These are phyloP conservation scores for Dryobotodes eremita DNA, from an alignment of 2,888 invertebrate genomes.

Conservation along the genomic window DNA sequence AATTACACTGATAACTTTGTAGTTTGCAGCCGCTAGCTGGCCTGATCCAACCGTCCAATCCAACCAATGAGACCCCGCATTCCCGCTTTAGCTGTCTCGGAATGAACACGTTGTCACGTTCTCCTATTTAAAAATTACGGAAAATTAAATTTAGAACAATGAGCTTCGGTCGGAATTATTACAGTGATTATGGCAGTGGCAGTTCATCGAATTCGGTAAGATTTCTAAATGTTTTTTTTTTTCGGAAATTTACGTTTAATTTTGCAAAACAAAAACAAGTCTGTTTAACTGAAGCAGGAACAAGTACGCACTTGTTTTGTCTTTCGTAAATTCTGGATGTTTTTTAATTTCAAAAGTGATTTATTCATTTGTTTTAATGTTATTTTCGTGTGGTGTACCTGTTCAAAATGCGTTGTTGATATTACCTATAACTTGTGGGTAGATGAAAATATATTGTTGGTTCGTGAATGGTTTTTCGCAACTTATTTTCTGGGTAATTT, in stretches of 20 bases:
- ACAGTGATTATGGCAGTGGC: slow-evolving; percentile 78
- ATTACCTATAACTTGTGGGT: slow-evolving; percentile 28
- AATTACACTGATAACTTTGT: slow-evolving; percentile 30
- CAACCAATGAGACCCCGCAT: slow-evolving; percentile 21
- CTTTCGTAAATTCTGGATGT: background rate
- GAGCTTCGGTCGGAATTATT: slow-evolving; percentile 62
- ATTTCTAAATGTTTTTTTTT: slow-evolving; percentile 37
- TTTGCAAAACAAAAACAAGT: background rate
- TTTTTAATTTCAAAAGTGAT: background rate
- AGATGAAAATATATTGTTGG: slow-evolving; percentile 13
- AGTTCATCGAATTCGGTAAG: slow-evolving; percentile 78
- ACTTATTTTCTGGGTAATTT: background rate
- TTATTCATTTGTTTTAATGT: background rate
- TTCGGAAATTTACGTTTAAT: background rate
- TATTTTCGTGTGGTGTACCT: background rate
- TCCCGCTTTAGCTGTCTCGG: slow-evolving; percentile 59
- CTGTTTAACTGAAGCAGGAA: background rate
- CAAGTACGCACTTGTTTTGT: slow-evolving; percentile 48
- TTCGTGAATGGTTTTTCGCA: background rate
- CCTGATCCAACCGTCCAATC: no score
- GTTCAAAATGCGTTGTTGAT: background rate
- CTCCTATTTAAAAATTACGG: slow-evolving; percentile 61
- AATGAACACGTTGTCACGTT: slow-evolving; percentile 58
- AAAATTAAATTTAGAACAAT: slow-evolving; percentile 65
- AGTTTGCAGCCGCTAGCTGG: no score